Percentiles rank a stretch among this genome's conserved stretches.
These are phyloP conservation scores for Diglossa cyanea DNA, from an alignment of 2,797 vertebrate species.

Conservation along the genomic window DNA sequence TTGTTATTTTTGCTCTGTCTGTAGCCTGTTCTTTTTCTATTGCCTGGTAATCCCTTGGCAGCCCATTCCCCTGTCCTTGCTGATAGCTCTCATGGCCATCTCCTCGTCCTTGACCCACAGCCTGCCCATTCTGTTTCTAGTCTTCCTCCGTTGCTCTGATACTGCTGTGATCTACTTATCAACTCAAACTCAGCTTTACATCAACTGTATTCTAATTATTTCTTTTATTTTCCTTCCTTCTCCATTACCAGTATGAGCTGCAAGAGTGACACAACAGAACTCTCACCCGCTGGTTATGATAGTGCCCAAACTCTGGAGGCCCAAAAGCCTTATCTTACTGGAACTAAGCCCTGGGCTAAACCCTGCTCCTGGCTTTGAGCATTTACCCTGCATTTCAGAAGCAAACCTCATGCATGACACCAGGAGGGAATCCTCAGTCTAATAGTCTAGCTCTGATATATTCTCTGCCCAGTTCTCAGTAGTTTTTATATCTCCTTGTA, in stretches of 20 bases:
- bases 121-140: not conserved
- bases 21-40: not conserved
- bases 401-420: not conserved
- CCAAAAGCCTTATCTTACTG: not conserved
- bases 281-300: not conserved
- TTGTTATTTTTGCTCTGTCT: not conserved
- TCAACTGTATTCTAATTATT: not conserved
- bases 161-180: not conserved
- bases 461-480: not conserved
- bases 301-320: not conserved
- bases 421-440: not conserved
- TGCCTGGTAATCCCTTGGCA: not conserved
- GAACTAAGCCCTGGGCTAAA: not conserved
- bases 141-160: not conserved
- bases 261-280: not conserved
- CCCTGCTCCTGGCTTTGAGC: not conserved
- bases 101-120: not conserved
- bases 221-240: not conserved
- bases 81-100: not conserved
- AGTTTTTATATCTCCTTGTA: not conserved
- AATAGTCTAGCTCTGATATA: not conserved
- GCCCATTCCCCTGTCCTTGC: not conserved
- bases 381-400: not conserved
- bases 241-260: not conserved
- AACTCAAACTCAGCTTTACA: not conserved